Evolutionary conservation across 2,888 invertebrate species (phyloP).

Genomic region (Drosophila demipolita): DNA sequence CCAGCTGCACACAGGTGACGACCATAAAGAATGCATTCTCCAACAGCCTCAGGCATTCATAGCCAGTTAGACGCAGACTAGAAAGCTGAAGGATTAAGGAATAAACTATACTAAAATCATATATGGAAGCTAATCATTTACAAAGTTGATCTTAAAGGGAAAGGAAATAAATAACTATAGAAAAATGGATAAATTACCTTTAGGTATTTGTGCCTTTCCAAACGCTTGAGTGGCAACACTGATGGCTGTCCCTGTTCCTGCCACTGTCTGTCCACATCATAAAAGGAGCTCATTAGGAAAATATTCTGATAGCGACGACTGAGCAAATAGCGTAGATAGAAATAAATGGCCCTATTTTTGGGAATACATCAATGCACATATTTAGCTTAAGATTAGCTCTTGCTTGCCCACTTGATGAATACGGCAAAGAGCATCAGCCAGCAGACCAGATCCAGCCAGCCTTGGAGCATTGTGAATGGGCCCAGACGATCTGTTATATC

Average conservation of each 20-base stretch:
- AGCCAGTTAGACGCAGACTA: slow-evolving; percentile 71
- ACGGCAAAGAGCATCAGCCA: slow-evolving; percentile 87
- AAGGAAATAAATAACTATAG: background rate
- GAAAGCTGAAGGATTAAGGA: slow-evolving; percentile 66
- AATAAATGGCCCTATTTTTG: slow-evolving; percentile 88
- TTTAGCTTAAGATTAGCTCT: too few relatives aligned
- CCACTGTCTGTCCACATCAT: slow-evolving; percentile 88
- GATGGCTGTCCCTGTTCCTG: slow-evolving; percentile 87
- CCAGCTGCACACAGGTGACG: slow-evolving; percentile 89
- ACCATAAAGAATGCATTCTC: slow-evolving; percentile 86
- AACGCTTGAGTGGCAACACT: slow-evolving; percentile 88
- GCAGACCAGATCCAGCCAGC: slow-evolving; percentile 86
- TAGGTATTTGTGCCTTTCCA: slow-evolving; percentile 88
- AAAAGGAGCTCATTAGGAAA: slow-evolving; percentile 89
- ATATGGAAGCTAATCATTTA: background rate
- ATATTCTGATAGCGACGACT: slow-evolving; percentile 90
- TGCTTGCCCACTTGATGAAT: slow-evolving; percentile 86
- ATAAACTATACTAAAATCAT: background rate
- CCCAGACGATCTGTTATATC: slow-evolving; percentile 86
- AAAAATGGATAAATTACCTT: slow-evolving; percentile 85
- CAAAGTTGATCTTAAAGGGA: background rate
- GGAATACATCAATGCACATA: background rate
- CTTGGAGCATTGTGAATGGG: slow-evolving; percentile 86
- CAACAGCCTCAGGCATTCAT: slow-evolving; percentile 73
- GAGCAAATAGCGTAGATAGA: slow-evolving; percentile 90